Evolutionary conservation across 2,113 vertebrate species (phyloP).

Genomic region (Podocnemis expansa): DNA sequence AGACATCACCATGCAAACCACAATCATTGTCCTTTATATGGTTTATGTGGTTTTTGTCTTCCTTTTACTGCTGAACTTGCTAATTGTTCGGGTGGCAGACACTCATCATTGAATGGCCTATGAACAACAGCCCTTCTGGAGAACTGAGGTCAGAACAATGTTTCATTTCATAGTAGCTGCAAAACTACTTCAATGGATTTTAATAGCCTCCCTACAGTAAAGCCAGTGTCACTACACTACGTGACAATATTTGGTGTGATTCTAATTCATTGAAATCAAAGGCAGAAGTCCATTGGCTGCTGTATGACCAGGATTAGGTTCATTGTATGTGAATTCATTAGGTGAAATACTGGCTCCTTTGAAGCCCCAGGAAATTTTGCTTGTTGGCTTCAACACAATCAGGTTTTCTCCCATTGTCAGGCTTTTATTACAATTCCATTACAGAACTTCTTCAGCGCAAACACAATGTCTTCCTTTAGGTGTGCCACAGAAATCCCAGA

Average conservation of each 20-base stretch:
- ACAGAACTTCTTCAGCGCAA: neutral
- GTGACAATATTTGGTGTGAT: neutral
- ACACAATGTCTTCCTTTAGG: neutral
- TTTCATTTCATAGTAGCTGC: neutral
- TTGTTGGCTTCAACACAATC: neutral
- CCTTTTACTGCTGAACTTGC: conserved; percentile 25
- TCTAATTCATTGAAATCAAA: neutral
- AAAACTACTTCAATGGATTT: neutral
- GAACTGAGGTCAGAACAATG: neutral
- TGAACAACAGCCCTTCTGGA: neutral
- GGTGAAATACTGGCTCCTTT: neutral
- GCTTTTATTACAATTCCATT: neutral
- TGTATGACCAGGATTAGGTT: neutral
- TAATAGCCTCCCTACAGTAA: neutral
- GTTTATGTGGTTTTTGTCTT: neutral
- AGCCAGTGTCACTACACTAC: neutral
- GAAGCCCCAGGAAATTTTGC: neutral
- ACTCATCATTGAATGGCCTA: neutral
- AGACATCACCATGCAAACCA: neutral
- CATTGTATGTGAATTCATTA: neutral
- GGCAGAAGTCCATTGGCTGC: neutral
- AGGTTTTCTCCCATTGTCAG: neutral
- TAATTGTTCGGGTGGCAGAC: neutral
- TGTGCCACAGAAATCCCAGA: neutral
- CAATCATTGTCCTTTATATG: neutral